Base-by-base conservation (phyloP, 2,797 vertebrate species). In the Melanotaenia boesemani region DNA sequence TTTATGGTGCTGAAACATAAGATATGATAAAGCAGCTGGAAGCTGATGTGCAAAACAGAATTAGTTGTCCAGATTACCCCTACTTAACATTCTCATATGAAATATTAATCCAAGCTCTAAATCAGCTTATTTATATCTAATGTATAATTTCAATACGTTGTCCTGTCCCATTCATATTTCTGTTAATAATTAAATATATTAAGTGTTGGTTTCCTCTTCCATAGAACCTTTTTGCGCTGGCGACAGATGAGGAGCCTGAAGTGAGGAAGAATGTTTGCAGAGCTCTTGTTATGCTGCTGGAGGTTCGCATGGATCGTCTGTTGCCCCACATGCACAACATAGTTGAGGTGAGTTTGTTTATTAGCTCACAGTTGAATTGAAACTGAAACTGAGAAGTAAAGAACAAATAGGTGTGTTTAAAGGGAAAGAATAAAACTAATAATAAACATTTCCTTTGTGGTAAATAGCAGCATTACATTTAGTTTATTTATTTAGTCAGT, bases 291-390 rank as follows among this genome's bases (percentile, higher is more conserved):
- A 98, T 98, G 97, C 92, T 98, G 78, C 90, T 98, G 81, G 97
- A 98, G 84, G 97, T 98, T 26, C 95, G 97, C 6, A 95, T 98
- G 6, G 97, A 98, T 85, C 94, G 97, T 18, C 96, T 98, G 15
- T 95, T 98, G 63, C 97, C 97, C 0, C 97, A 98, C 89, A 98
- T 98, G 97, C 97, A 98, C 77, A 98, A 97, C 90, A 98, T 98
- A 84, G 93, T 97, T 73, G 96, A 98, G 96, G 97, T 98, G 68
- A 77, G 87, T 4, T 11, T 6, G 18, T 57, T 32, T 10, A 24
- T n/a, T n/a, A 16, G 12, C 18, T 13, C 12, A 18, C 26, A 18
- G 18, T 24, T 16, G 22, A n/a, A 24, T 28, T 30, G 28, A 30
- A 30, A 6, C 24, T n/a, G 10, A 34, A 46, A 36, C 37, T 24